Percentiles rank a stretch among this genome's conserved stretches.
Conservation (phyloP, 2,113 vertebrate species). For the Diphyllodes magnificus region DNA sequence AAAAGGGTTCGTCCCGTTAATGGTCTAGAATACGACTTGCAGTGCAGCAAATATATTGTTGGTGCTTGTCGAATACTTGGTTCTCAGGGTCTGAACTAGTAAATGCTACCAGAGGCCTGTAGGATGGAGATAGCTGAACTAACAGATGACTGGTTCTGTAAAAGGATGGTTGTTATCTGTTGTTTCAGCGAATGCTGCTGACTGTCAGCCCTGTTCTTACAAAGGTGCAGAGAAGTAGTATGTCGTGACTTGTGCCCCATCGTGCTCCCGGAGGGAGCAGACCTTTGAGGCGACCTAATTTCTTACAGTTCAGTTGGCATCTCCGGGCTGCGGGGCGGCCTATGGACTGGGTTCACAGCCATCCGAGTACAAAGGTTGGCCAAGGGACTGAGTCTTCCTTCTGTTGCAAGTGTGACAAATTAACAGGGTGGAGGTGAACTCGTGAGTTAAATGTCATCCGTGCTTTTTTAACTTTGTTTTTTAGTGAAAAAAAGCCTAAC, state of each 20-base stretch:
- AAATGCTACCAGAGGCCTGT: background rate
- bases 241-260: background rate
- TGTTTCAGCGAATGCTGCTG: background rate
- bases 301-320: background rate
- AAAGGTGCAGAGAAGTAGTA: background rate
- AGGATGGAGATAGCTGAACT: background rate
- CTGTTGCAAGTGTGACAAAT: constrained; percentile 19
- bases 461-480: background rate
- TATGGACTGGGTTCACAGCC: background rate
- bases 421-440: constrained; percentile 46
- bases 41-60: fast-evolving
- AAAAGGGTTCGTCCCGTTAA: fast-evolving
- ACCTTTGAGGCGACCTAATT: background rate
- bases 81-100: background rate
- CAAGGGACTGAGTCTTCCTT: background rate
- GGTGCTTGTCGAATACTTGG: background rate
- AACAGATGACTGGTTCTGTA: background rate
- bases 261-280: background rate
- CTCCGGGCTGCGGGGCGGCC: background rate
- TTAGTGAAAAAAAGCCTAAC: background rate
- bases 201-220: background rate
- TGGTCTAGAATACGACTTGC: background rate
- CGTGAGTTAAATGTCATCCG: background rate
- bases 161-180: background rate
- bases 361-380: constrained; percentile 70